Conservation (phyloP, 2,888 invertebrate genomes). For the Chalcosyrphus nemorum region DNA sequence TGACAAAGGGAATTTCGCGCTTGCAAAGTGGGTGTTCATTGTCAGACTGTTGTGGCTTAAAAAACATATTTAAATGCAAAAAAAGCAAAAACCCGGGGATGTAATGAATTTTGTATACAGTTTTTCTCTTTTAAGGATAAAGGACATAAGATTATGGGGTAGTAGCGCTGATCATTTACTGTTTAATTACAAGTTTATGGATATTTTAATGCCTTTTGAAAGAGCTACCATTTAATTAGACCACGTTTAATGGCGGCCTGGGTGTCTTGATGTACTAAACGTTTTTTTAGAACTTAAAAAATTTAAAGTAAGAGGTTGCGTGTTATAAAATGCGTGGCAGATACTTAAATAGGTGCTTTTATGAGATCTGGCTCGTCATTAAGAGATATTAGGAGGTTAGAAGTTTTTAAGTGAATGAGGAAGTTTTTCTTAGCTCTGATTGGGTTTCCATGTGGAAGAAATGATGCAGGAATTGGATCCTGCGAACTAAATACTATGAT, state of each 20-base stretch:
- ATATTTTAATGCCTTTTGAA: background rate
- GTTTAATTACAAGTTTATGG: constrained; percentile 1
- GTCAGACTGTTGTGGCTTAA: background rate
- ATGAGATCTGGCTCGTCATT: background rate
- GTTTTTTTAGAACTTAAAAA: background rate
- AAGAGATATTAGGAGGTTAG: too few species aligned
- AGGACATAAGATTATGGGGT: background rate
- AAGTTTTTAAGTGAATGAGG: too few species aligned
- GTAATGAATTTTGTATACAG: background rate
- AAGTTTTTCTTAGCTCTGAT: too few species aligned
- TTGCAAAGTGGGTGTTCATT: background rate
- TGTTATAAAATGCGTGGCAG: background rate
- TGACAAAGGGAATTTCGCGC: background rate
- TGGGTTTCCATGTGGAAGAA: too few species aligned
- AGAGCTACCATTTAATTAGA: background rate
- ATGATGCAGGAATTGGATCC: too few species aligned
- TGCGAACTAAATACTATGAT: too few species aligned
- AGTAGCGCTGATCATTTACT: background rate
- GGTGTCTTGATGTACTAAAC: background rate
- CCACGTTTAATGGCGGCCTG: background rate
- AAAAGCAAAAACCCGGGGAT: background rate
- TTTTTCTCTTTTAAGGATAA: background rate
- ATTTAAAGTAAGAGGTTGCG: too few species aligned
- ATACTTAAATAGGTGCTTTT: background rate
- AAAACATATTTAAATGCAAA: background rate